Evolutionary conservation across 2,888 invertebrate genomes (phyloP).

Genomic region (Pollenia labialis): DNA sequence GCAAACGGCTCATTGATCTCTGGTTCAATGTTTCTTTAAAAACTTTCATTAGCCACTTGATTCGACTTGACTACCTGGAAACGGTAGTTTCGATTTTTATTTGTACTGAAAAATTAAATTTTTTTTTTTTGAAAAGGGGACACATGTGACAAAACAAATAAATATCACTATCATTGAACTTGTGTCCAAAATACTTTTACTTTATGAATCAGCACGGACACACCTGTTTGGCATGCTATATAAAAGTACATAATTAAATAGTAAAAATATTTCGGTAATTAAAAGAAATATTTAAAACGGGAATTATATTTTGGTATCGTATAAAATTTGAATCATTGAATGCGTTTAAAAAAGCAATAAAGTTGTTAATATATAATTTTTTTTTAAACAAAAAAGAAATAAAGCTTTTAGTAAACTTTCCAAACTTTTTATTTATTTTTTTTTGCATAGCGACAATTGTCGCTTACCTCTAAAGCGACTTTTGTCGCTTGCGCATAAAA

Average conservation of each 20-base stretch:
- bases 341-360: too few relatives aligned
- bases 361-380: too few relatives aligned
- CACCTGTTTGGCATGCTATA: slow-evolving; percentile 66
- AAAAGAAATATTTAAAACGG: background rate
- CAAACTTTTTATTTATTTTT: too few relatives aligned
- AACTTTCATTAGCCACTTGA: slow-evolving; percentile 50
- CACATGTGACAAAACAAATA: slow-evolving; percentile 64
- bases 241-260: slow-evolving; percentile 27
- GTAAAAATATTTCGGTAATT: slow-evolving; percentile 53
- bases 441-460: too few relatives aligned
- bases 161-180: slow-evolving; percentile 12
- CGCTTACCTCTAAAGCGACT: too few relatives aligned
- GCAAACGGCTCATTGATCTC: slow-evolving; percentile 33
- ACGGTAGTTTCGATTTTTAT: slow-evolving; percentile 62
- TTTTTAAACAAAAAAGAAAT: too few relatives aligned
- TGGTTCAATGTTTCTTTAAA: slow-evolving; percentile 49
- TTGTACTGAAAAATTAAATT: background rate
- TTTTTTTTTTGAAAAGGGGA: slow-evolving; percentile 40
- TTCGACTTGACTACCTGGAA: slow-evolving; percentile 55
- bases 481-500: too few relatives aligned
- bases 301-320: background rate
- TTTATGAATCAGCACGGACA: slow-evolving; percentile 48
- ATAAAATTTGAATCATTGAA: background rate
- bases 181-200: slow-evolving; percentile 39
- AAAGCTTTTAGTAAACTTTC: too few relatives aligned